Evolutionary conservation across 1,140 invertebrate genomes (phyloP).

Genomic region (Scylla paramamosain): DNA sequence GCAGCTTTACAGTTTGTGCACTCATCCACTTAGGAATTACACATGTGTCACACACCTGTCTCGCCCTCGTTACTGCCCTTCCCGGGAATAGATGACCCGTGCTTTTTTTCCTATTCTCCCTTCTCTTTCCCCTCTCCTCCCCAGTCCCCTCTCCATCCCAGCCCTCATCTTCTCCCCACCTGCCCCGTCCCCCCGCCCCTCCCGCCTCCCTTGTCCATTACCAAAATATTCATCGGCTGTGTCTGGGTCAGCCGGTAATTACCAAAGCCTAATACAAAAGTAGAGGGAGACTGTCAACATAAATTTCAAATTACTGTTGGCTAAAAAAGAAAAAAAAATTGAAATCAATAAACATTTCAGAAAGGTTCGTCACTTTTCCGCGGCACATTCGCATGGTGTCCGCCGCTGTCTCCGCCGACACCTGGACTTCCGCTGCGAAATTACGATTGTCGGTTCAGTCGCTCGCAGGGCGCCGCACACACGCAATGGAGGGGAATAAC

Average conservation of each 20-base stretch:
- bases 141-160: background rate
- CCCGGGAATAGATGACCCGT: background rate
- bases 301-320: conserved; percentile 74
- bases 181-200: background rate
- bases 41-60: conserved; percentile 11
- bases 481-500: background rate
- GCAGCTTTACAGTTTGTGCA: background rate
- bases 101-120: conserved; percentile 16
- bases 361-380: conserved; percentile 70
- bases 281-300: conserved; percentile 74
- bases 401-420: conserved; percentile 6
- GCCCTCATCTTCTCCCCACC: background rate
- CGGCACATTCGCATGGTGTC: background rate
- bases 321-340: conserved; percentile 70
- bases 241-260: conserved; percentile 63
- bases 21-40: conserved; percentile 2
- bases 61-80: background rate
- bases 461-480: background rate
- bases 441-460: background rate
- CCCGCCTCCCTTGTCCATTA: conserved; percentile 25
- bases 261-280: conserved; percentile 69
- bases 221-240: conserved; percentile 39
- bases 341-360: conserved; percentile 72
- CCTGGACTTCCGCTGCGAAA: conserved; percentile 10
- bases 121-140: background rate